Evolutionary conservation across 2,888 invertebrate species (phyloP), one percentile per base, ranked within the genome.

Genomic region (Steromphala cineraria): DNA sequence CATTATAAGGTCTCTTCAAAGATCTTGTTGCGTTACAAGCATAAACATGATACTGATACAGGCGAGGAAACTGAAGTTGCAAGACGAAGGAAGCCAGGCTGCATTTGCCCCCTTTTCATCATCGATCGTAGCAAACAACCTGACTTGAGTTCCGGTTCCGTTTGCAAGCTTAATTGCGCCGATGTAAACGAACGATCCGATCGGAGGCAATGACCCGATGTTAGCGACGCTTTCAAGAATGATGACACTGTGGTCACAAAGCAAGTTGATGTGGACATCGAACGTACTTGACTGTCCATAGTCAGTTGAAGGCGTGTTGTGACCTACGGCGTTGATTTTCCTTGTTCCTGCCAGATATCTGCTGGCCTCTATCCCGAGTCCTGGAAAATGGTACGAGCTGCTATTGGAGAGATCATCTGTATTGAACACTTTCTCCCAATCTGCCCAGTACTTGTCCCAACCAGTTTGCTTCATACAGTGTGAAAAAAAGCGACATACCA

Each of bases 231-330:
- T 96, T 91, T 96, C 96, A 52, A 96, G 92, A 85, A 94, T 90
- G 83, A 94, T 95, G 19, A 95, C 92, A 82, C 94, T 93, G 8
- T 91, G 88, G 15, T 75, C 40, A 19, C 86, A 86, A 1, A 89
- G 93, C 17, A 96, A 94, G 28, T 94, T 94, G 0, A 94, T 94
- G 87, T 95, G 95, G 4, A 92, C 94, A 0, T 93, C 93, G 4
- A 94, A 93, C 40, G 92, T 88, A 89, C 87, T 75, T 89, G 94
- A 89, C 87, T 90, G 82, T 85, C 95, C 95, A 0, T 94, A 94
- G 91, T 96, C 96, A 2, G 95, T 91, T 10, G 95, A 95, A 0
- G 95, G 94, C 0, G 95, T 94, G 89, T 96, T 96, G 0, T 96
- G 94, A 0, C 96, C 96, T 3, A 95, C 94, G 82, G 96, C 94